phyloP scores from a whole-genome alignment of 2,888 invertebrate species.

The Apodemia mormo region DNA sequence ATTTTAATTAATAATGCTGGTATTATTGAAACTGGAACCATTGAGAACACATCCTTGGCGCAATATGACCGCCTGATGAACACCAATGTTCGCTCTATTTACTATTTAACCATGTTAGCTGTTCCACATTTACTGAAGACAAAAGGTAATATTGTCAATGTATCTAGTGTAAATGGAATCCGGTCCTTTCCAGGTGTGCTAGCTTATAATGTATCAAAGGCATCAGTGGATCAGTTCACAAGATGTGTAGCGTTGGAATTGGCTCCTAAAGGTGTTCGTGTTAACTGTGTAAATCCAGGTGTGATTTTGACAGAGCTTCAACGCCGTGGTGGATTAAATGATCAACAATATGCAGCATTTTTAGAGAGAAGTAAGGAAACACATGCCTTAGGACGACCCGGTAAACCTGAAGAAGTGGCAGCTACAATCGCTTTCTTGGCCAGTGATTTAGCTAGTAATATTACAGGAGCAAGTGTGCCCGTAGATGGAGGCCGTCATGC shows the following conservation, averaged over 20 bases:
- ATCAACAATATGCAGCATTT: slow-evolving; percentile 91
- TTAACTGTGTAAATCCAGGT: slow-evolving; percentile 96
- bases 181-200: slow-evolving; percentile 94
- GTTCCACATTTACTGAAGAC: slow-evolving; percentile 91
- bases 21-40: slow-evolving; percentile 89
- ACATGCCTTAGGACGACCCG: slow-evolving; percentile 95
- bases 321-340: slow-evolving; percentile 91
- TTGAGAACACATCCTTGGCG: slow-evolving; percentile 92
- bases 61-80: slow-evolving; percentile 96
- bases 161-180: slow-evolving; percentile 96
- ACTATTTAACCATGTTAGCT: slow-evolving; percentile 92
- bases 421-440: slow-evolving; percentile 95
- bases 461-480: slow-evolving; percentile 93
- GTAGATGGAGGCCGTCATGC: slow-evolving; percentile 98
- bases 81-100: slow-evolving; percentile 91
- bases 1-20: slow-evolving; percentile 96
- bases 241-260: slow-evolving; percentile 94
- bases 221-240: slow-evolving; percentile 97
- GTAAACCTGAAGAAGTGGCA: slow-evolving; percentile 93
- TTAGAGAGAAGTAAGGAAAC: slow-evolving; percentile 92
- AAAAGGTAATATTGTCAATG: slow-evolving; percentile 96
- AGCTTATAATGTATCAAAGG: slow-evolving; percentile 96
- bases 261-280: slow-evolving; percentile 90
- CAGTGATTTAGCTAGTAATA: slow-evolving; percentile 92
- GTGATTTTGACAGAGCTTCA: slow-evolving; percentile 95